These are phyloP conservation scores for zebrafish (Danio rerio) DNA, from an alignment of 2,113 vertebrate species.

Conservation along the genomic window GRCz12tu NC_133193.1:16094001-16094500, in stretches of 20 bases:
- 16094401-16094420: conserved; percentile 42
- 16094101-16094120: conserved; percentile 46
- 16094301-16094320: conserved; percentile 98
- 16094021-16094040: neutral
- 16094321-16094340: conserved; percentile 67
- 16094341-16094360: conserved; percentile 45
- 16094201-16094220: conserved; percentile 98
- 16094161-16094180: conserved; percentile 91
- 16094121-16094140: conserved; percentile 82
- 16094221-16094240: conserved; percentile 99
- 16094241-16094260: conserved; percentile 99
- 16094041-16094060: neutral
- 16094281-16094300: conserved; percentile 99
- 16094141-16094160: conserved; percentile 97
- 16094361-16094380: conserved; percentile 45
- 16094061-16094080: conserved; percentile 25
- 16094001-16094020: neutral
- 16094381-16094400: conserved; percentile 46
- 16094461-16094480: conserved; percentile 41
- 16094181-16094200: conserved; percentile 96
- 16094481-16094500: conserved; percentile 24
- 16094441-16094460: conserved; percentile 10
- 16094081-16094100: conserved; percentile 35
- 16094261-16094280: conserved; percentile 99
- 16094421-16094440: conserved; percentile 36